phyloP scores from a whole-genome alignment of 2,797 vertebrate genomes.

The Toxotes lorentzi region DNA sequence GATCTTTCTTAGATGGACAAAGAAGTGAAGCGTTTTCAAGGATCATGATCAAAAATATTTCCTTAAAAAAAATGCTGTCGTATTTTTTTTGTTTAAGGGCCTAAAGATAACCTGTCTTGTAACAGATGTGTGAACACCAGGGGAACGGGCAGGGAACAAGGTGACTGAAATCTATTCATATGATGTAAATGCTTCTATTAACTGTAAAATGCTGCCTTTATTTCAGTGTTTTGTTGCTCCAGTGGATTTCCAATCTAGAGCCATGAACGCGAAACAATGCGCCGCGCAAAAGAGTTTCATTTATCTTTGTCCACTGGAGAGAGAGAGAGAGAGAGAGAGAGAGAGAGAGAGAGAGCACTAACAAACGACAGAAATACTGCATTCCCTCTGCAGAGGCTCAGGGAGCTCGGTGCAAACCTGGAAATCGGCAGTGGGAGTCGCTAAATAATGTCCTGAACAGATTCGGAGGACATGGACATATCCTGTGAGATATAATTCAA shows the following conservation, averaged over 20 bases:
- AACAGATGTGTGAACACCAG: constrained; percentile 37
- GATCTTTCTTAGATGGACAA: not conserved
- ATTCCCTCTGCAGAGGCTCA: constrained; percentile 75
- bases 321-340: constrained; percentile 49
- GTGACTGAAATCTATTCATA: constrained; percentile 64
- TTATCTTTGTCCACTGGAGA: constrained; percentile 82
- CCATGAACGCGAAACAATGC: constrained; percentile 81
- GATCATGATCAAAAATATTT: not conserved
- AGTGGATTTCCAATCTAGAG: constrained; percentile 84
- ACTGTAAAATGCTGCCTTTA: constrained; percentile 78
- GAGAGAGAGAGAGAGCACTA: constrained; percentile 24
- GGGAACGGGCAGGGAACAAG: constrained; percentile 47
- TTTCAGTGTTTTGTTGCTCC: constrained; percentile 82
- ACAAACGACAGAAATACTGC: constrained; percentile 73
- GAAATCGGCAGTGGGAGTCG: constrained; percentile 58
- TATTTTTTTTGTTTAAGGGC: constrained; percentile 2
- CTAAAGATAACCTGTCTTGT: constrained; percentile 30
- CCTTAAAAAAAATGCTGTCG: not conserved
- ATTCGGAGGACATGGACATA: constrained; percentile 14
- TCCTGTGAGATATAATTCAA: constrained; percentile 36
- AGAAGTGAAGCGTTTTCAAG: not conserved
- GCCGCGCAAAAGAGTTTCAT: constrained; percentile 78
- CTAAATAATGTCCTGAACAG: constrained; percentile 51
- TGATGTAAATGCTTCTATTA: constrained; percentile 83
- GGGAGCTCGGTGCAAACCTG: constrained; percentile 48